Evolutionary conservation across 1,140 invertebrate species (phyloP), one percentile per base, ranked within the genome.

Genomic region (Drepana arcuata): DNA sequence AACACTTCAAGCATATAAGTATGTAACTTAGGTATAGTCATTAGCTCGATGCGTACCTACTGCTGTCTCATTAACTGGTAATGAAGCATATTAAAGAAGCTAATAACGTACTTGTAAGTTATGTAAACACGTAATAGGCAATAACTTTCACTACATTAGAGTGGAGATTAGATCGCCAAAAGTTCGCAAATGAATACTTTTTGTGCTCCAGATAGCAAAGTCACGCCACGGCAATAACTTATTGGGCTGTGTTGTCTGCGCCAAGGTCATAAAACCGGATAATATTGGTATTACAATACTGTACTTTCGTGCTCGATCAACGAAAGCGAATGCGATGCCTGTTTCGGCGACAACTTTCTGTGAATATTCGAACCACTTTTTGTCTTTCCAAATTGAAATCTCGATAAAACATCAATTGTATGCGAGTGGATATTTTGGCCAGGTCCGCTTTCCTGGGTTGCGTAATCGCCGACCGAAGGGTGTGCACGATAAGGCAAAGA

Each of bases 291-390:
- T 66, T 66, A 67, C 49, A 48, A 36, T 58, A 66, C 24, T 26
- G 6, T 6, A 26, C 64, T 66, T 63, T 68, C 66, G 50, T 56
- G 52, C 56, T 67, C 62, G 57, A 57, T 62, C 45, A 44, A 55
- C 47, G 66, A 72, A 78, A 78, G 68, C 68, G 69, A 77, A 68
- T 60, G 48, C 37, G 40, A 42, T 31, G 62, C 63, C 60, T 46
- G 54, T 60, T 62, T 67, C 53, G 66, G 60, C 42, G 55, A 64
- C 63, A 73, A 68, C 63, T 74, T 78, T 74, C 69, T 61, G 62
- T 57, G 54, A 56, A 63, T 50, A 48, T 46, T 36, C 70, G 48
- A 61, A 68, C 68, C 42, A 69, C 65, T 77, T 77, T 73, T 72
- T 78, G 50, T 67, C 56, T 67, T 68, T 72, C 62, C 60, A 50